phyloP scores from a whole-genome alignment of 2,113 vertebrate genomes.

The Lasiurus borealis region DNA sequence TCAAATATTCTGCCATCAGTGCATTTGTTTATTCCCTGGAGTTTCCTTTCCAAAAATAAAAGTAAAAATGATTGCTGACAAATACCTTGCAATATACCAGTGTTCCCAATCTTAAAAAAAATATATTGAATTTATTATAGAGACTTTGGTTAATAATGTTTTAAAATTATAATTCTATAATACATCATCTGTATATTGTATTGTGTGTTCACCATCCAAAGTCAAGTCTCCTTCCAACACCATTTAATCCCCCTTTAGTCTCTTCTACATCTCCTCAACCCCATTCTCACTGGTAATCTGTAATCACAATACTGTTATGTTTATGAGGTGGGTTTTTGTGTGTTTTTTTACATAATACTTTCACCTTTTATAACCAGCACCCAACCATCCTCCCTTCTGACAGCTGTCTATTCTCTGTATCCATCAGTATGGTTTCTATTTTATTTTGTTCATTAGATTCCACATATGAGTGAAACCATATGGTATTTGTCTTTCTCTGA shows the following conservation, averaged over 20 bases:
- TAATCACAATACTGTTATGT: background rate
- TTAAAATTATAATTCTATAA: background rate
- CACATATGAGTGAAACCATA: background rate
- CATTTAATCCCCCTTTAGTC: background rate
- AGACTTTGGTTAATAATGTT: background rate
- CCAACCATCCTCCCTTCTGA: background rate
- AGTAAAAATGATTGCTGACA: slow-evolving; percentile 77
- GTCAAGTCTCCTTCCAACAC: background rate
- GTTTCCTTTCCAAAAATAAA: slow-evolving; percentile 87
- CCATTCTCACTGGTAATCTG: background rate
- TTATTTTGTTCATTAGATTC: background rate
- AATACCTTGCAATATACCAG: background rate
- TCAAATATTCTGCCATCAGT: slow-evolving; percentile 89
- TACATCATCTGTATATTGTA: background rate
- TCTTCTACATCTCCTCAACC: background rate
- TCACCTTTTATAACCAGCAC: background rate
- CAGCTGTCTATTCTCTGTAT: background rate
- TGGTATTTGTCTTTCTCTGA: background rate
- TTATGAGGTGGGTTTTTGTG: background rate
- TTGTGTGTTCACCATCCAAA: background rate
- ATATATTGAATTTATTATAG: background rate
- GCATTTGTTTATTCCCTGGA: slow-evolving; percentile 88
- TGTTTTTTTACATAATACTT: background rate
- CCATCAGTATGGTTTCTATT: background rate
- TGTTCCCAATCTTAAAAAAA: background rate